These are phyloP conservation scores for Melospiza georgiana DNA, from an alignment of 2,113 vertebrate species.

Conservation along the genomic window DNA sequence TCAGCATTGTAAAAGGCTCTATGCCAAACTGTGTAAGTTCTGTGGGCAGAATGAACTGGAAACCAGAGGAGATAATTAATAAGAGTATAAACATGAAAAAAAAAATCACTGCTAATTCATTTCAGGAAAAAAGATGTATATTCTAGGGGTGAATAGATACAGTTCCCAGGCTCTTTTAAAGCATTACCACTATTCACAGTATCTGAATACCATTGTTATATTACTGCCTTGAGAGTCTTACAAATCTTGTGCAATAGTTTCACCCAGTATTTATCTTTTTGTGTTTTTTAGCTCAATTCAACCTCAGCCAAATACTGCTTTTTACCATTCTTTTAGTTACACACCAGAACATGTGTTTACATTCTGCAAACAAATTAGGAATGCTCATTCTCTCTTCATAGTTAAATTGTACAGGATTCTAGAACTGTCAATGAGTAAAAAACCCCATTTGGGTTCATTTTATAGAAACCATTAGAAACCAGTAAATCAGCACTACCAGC, in stretches of 20 bases:
- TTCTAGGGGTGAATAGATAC: neutral
- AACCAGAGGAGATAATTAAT: neutral
- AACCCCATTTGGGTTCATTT: neutral
- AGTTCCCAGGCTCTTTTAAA: neutral
- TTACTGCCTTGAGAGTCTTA: neutral
- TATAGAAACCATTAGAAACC: neutral
- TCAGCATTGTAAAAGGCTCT: neutral
- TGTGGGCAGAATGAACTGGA: neutral
- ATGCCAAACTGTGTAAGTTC: neutral
- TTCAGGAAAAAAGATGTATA: neutral
- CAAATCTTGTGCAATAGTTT: neutral
- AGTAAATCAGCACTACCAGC: neutral
- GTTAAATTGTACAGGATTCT: neutral
- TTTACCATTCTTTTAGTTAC: neutral
- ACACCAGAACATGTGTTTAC: neutral
- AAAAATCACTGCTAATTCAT: neutral
- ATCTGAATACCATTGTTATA: neutral
- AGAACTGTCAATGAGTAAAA: neutral
- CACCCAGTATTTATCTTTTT: neutral
- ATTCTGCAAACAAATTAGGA: neutral
- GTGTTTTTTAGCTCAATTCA: neutral
- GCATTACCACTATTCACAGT: neutral
- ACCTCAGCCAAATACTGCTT: neutral
- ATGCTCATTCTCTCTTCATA: neutral
- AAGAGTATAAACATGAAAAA: neutral